Percentiles rank a stretch among this genome's conserved stretches.
These are phyloP conservation scores for Arnoldichthys spilopterus DNA, from an alignment of 2,797 vertebrate genomes.

Conservation along the genomic window DNA sequence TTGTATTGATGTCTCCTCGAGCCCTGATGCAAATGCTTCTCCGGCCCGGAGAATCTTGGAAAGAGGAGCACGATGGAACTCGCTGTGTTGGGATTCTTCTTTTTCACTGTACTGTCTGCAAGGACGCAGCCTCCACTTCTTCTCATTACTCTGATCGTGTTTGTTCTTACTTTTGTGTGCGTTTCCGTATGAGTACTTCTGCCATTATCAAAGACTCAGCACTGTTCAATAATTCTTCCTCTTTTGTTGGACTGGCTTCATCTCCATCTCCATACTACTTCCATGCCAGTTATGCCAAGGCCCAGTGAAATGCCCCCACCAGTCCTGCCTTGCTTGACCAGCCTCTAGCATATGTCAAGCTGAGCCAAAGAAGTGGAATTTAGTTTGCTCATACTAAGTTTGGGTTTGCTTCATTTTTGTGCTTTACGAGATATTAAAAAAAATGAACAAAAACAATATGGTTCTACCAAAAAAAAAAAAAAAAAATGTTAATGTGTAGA, in stretches of 20 bases:
- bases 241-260: conserved; percentile 10
- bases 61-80: conserved; percentile 36
- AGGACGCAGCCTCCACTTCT: conserved; percentile 24
- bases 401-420: conserved; percentile 24
- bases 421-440: conserved; percentile 45
- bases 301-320: too few species aligned
- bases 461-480: conserved; percentile 28
- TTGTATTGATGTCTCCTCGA: conserved; percentile 42
- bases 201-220: conserved; percentile 28
- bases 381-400: not conserved
- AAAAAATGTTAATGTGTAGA: conserved; percentile 48
- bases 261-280: not conserved
- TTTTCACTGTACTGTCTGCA: conserved; percentile 46
- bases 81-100: conserved; percentile 30
- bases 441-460: conserved; percentile 45
- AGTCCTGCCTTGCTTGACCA: not conserved
- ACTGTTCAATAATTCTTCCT: conserved; percentile 22
- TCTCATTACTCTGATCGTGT: conserved; percentile 41
- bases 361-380: conserved; percentile 38
- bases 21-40: conserved; percentile 21
- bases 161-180: conserved; percentile 35
- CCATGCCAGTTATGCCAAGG: not conserved
- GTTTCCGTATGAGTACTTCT: conserved; percentile 36
- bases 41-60: conserved; percentile 2
- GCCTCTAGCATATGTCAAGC: conserved; percentile 27